Base-by-base conservation (phyloP, 1,140 invertebrate genomes). In the Arctopsyche grandis region DNA sequence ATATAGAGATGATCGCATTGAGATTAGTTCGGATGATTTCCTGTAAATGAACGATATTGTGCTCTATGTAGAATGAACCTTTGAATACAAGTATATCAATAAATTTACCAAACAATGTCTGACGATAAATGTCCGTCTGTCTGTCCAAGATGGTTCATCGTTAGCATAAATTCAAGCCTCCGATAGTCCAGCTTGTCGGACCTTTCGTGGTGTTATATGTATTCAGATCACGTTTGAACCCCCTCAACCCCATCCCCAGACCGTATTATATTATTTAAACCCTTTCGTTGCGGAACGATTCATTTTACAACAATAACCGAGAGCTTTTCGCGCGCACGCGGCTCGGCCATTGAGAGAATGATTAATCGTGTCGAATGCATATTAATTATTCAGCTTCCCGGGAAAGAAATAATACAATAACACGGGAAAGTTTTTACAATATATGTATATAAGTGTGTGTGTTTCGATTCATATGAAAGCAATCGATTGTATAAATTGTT, bases 261-360 rank as follows among this genome's bases (percentile, higher is more conserved):
- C 9, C 56, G 56, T 21, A 21, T 60, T 60, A 38, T 60, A 60
- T 60, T 60, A 60, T 60, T 60, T 60, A 60, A 60, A 21, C 56
- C 29, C 56, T 60, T 60, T 60, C 56, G 56, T 5, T 21, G 21
- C 56, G 21, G 9, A 60, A 60, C 56, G 56, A 60, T 60, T 19
- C 56, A 19, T 60, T 60, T 60, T 21, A 60, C 56, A 60, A 60
- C 56, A 60, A 60, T 21, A 21, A 60, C 56, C 0, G 0, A 16
- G 56, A 60, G 29, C 29, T 38, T 38, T 38, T 38, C 7, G n/a
- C n/a, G n/a, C n/a, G n/a, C n/a, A n/a, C 29, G 29, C 29, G 3
- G 29, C 29, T 38, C 29, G 29, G 7, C 48, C 48, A 52, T 52
- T 52, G 12, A 52, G 16, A 52, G 48, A 14, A 19, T 52, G 48